Base-by-base conservation (phyloP, 2,113 vertebrate genomes). In the Corynorhinus townsendii region DNA sequence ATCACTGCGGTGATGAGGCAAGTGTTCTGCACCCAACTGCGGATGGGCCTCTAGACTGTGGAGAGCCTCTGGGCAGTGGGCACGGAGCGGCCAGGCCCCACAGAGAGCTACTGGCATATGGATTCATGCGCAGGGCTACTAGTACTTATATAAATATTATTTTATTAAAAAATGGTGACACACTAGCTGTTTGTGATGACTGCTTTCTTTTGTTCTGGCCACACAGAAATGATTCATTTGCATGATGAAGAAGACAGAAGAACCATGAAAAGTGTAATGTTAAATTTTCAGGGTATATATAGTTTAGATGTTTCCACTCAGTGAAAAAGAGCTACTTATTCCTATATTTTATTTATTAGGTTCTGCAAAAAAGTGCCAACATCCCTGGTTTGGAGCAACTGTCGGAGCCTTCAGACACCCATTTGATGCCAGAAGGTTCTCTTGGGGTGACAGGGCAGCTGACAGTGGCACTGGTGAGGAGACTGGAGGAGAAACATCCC, bases 381-480 rank as follows among this genome's bases (percentile, higher is more conserved):
- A 98, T 97, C 89, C 80, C 96, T 96, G 97, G 90, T 97, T 85
- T 97, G 96, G 98, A 97, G 96, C 97, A 98, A 96, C 97, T 97
- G 97, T 96, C 94, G 92, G 97, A 97, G 96, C 96, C 97, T 97
- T 98, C 97, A 95, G 98, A 98, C 89, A 94, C 97, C 97, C 96
- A 93, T 91, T 97, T 97, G 96, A 93, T 97, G 97, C 98, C 97
- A 96, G 97, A 96, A 98, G 98, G 96, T 96, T 96, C 98, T 98
- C 98, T 96, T 76, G 96, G 97, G 98, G 97, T 98, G 96, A 97
- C 96, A 96, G 91, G 92, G 97, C 98, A 98, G 98, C 98, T 99
- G 98, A 98, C 98, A 96, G 99, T 98, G 97, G 97, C 98, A 96
- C 98, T 99, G 98, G 97, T 98, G 98, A 99, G 98, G 98, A 99